Conservation (phyloP, 2,113 vertebrate genomes). For the Corythornis vintsioides region DNA sequence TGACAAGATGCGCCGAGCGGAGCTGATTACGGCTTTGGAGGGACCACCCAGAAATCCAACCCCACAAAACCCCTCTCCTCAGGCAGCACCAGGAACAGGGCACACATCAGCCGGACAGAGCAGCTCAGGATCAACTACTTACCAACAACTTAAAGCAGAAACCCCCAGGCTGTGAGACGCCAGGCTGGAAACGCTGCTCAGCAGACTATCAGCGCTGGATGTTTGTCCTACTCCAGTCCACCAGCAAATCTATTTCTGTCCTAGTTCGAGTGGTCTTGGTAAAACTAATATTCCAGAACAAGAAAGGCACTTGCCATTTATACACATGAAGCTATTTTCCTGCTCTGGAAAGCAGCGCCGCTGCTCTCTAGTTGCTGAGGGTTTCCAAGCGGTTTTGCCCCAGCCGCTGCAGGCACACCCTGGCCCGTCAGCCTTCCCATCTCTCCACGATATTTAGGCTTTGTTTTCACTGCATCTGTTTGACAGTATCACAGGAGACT, state of each 20-base stretch:
- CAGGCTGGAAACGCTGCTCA: neutral
- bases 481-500: neutral
- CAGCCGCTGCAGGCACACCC: neutral
- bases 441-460: neutral
- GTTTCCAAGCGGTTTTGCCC: neutral
- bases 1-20: neutral
- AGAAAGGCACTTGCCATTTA: neutral
- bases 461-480: slow-evolving; percentile 20
- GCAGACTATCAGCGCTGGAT: neutral
- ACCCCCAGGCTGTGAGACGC: neutral
- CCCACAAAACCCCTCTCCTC: neutral
- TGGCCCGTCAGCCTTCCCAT: neutral
- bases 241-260: neutral
- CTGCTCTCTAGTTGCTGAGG: neutral
- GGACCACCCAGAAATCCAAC: slow-evolving; percentile 56
- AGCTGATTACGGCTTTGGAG: neutral
- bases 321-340: neutral
- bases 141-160: slow-evolving; percentile 17
- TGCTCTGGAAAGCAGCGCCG: neutral
- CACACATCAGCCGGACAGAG: neutral
- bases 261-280: neutral
- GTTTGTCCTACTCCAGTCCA: neutral
- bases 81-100: neutral
- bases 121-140: slow-evolving; percentile 10
- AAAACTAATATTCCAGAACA: neutral